Conservation (phyloP, 2,113 vertebrate species). For the Propithecus coquereli region DNA sequence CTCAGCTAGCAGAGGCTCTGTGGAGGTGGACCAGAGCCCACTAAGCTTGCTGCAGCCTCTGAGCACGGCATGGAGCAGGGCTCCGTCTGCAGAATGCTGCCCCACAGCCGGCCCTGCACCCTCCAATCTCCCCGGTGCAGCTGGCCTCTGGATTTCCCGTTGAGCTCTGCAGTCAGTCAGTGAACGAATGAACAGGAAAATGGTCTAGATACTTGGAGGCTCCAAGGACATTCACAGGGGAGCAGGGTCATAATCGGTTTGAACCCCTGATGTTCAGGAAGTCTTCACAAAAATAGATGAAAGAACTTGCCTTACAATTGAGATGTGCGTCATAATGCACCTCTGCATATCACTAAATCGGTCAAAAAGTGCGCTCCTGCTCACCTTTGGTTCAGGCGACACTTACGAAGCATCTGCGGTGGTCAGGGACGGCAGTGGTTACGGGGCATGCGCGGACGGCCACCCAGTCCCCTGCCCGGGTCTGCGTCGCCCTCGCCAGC, state of each 20-base stretch:
- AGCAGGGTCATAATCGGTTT: neutral
- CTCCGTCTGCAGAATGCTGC: neutral
- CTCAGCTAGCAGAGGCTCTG: neutral
- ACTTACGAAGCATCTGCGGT: neutral
- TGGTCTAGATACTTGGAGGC: neutral
- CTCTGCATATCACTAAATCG: neutral
- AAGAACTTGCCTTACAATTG: neutral
- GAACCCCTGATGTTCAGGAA: neutral
- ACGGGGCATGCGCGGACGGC: rapidly evolving
- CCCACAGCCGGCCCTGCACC: rapidly evolving
- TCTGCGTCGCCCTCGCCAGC: rapidly evolving
- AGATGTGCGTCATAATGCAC: neutral
- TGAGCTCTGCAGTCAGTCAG: neutral
- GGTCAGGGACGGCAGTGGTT: neutral
- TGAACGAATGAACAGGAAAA: neutral
- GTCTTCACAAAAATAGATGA: neutral
- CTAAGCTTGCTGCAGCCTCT: neutral
- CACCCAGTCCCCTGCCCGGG: neutral
- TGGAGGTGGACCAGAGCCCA: neutral
- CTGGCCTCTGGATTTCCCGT: neutral
- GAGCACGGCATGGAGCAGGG: neutral
- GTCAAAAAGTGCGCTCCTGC: neutral
- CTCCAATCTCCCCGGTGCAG: neutral
- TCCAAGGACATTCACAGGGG: neutral
- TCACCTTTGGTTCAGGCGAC: neutral